A percentile compares a stretch with the other conserved stretches of the same genome.
These are phyloP conservation scores for Eulithis testata DNA, from an alignment of 2,888 invertebrate genomes.

Conservation along the genomic window DNA sequence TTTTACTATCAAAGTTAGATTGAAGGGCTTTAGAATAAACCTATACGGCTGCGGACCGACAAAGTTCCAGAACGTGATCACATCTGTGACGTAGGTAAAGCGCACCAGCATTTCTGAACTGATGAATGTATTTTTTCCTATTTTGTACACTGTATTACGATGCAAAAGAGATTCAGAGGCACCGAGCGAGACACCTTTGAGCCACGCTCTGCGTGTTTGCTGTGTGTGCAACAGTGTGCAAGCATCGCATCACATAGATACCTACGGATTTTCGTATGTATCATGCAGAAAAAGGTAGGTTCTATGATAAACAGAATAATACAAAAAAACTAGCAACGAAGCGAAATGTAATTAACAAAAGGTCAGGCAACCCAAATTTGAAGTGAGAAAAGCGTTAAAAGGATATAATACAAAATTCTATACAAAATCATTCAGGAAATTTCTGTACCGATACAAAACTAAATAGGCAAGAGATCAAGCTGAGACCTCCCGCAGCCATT, in stretches of 20 bases:
- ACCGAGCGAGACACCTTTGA: constrained; percentile 59
- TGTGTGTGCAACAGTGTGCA: constrained; percentile 47
- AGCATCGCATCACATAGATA: constrained; percentile 32
- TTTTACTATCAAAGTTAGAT: too few relatives aligned
- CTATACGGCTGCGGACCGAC: too few relatives aligned
- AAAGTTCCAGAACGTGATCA: too few relatives aligned
- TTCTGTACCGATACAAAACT: constrained; percentile 26
- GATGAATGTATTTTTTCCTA: too few relatives aligned
- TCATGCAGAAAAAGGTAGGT: neutral
- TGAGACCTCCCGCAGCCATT: constrained; percentile 57
- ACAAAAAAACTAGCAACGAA: constrained; percentile 4
- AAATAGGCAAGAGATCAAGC: constrained; percentile 48
- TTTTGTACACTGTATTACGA: too few relatives aligned
- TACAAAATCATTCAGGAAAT: constrained; percentile 8
- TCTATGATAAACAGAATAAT: constrained; percentile 5
- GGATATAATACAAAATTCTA: constrained; percentile 14
- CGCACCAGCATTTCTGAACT: too few relatives aligned
- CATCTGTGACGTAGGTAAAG: too few relatives aligned
- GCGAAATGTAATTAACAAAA: constrained; percentile 23
- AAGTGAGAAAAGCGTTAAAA: constrained; percentile 8
- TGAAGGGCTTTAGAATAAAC: too few relatives aligned
- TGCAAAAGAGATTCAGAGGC: neutral
- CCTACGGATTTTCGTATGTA: constrained; percentile 17
- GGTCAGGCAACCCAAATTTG: constrained; percentile 14
- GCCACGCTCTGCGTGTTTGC: constrained; percentile 56